Base-by-base conservation (phyloP, 2,888 invertebrate species). In the Eupeodes luniger region DNA sequence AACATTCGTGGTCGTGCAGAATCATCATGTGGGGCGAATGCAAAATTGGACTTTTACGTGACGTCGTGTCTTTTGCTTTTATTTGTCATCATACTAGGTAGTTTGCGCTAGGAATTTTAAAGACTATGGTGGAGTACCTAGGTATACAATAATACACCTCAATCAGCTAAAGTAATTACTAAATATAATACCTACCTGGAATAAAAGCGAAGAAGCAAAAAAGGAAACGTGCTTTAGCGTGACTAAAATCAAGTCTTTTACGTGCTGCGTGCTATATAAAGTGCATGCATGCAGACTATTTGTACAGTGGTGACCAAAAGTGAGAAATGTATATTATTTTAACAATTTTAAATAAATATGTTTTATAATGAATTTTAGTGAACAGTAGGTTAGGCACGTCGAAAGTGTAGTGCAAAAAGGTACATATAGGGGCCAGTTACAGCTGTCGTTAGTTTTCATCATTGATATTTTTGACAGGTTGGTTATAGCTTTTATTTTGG, bases 1-100 rank as follows among this genome's bases (percentile, higher is more conserved):
- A 78, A 79, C 82, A 82, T 82, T 83, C 82, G 83, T 86, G 79
- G 79, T 83, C 82, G 83, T 86, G 79, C 86, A 64, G 53, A 86
- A 57, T 57, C 75, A 57, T 83, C 74, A 64, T 86, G 86, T 86
- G 86, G 75, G 67, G 69, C 59, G 86, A 82, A 86, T 86, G 75
- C 78, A 79, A 82, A 79, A 59, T 79, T 69, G 82, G 44, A 70
- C 69, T 82, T 40, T 59, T 78, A 86, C 75, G 82, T 86, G 82
- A 83, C 64, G 75, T 79, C 59, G 78, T 70, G 64, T 82, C 44
- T 74, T 75, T 83, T 69, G 57, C 62, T 75, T 61, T 36, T 57
- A 64, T 64, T 75, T 57, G n/a, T 51, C 51, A 67, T 51, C 51
- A 67, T 51, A 55, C 67, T 69, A 66, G 40, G 40, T 40, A 40